phyloP scores from a whole-genome alignment of 2,888 invertebrate genomes.

The Epirrita christyi region DNA sequence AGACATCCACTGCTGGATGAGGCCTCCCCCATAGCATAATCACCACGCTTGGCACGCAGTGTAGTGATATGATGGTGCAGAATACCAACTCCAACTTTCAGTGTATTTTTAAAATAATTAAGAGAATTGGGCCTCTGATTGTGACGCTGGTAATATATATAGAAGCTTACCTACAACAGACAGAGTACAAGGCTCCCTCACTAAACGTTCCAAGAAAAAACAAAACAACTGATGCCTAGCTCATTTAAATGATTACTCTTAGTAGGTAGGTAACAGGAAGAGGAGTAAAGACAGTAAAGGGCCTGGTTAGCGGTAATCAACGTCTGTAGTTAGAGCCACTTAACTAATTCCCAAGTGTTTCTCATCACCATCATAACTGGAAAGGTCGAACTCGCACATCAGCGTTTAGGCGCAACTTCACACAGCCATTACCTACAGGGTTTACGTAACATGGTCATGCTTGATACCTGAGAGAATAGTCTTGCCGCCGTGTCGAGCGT shows the following conservation, averaged over 20 bases:
- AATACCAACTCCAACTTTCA: no score
- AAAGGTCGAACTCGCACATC: constrained; percentile 20
- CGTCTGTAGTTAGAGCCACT: constrained; percentile 3
- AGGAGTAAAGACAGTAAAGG: background rate
- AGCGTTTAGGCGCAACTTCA: constrained; percentile 17
- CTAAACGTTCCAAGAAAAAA: no score
- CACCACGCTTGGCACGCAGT: no score
- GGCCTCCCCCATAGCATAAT: no score
- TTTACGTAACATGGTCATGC: background rate
- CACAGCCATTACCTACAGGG: constrained; percentile 5
- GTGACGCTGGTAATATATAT: no score
- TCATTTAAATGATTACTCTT: background rate
- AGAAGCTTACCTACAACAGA: no score
- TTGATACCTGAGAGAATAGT: background rate
- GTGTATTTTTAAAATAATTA: no score
- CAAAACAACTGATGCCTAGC: no score
- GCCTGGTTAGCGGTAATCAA: background rate
- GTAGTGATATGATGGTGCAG: no score
- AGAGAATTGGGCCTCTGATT: no score
- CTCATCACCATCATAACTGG: constrained; percentile 3
- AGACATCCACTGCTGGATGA: no score
- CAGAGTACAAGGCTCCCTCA: no score
- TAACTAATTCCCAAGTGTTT: constrained; percentile 1
- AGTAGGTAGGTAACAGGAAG: background rate
- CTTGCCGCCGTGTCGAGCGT: background rate